Conservation (phyloP, 30 jellyfish, hydroid and myxozoan genomes). For the Nemopilema nomurai region DNA sequence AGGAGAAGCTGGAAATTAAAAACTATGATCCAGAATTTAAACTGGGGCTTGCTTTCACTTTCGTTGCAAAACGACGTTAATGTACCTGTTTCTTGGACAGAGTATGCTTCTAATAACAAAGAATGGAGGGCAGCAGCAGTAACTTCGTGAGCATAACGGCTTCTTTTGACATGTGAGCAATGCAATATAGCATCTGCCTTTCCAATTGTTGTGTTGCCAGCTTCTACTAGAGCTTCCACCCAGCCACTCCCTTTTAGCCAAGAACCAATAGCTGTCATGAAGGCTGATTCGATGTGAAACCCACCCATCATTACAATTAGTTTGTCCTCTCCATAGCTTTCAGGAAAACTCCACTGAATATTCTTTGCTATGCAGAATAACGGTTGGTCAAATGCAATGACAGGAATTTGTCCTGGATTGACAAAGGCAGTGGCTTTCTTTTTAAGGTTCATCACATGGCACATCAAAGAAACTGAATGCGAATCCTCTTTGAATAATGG, state of each 20-base stretch:
- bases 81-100: constrained; percentile 5
- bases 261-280: constrained; percentile 52
- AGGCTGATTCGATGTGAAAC: constrained; percentile 59
- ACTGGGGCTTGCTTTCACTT: constrained; percentile 34
- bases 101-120: constrained; percentile 1
- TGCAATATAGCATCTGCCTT: constrained; percentile 26
- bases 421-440: too few species aligned
- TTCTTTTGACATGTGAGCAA: constrained; percentile 19
- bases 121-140: constrained; percentile 26
- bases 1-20: constrained; percentile 24
- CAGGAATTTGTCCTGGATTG: too few species aligned
- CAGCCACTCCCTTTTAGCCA: constrained; percentile 75
- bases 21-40: constrained; percentile 56
- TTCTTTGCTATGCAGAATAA: too few species aligned
- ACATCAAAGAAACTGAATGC: too few species aligned
- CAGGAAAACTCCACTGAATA: constrained; percentile 41
- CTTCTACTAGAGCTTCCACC: constrained; percentile 39
- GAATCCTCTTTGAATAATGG: too few species aligned
- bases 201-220: constrained; percentile 53
- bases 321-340: constrained; percentile 5
- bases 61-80: constrained; percentile 3
- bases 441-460: too few species aligned
- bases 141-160: constrained; percentile 21
- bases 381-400: too few species aligned
- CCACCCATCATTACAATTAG: constrained; percentile 58